Conservation (phyloP, 2,113 vertebrate species). For the Oncorhynchus mykiss region DNA sequence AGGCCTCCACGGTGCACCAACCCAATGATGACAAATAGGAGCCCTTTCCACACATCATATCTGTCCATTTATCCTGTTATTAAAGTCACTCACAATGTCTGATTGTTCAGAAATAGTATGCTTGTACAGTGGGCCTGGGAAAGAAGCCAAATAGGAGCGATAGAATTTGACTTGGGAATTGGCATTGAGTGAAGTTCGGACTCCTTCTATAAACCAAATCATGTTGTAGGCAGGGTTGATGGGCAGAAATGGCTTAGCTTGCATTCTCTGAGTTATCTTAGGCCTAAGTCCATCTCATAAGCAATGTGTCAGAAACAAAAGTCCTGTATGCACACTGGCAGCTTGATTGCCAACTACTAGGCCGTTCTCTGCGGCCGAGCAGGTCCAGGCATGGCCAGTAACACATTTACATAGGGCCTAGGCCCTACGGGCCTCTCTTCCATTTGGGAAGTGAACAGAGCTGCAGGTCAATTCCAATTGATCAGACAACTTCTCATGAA, state of each 20-base stretch:
- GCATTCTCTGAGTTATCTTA: constrained; percentile 38
- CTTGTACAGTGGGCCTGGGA: constrained; percentile 19
- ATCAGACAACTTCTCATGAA: background rate
- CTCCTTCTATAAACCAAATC: too few relatives aligned
- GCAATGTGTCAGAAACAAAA: constrained; percentile 67
- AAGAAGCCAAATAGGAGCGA: background rate
- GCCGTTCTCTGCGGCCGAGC: too few relatives aligned
- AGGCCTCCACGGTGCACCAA: constrained; percentile 31
- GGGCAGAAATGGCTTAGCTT: constrained; percentile 37
- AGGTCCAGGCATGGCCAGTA: too few relatives aligned
- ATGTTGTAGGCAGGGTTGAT: constrained; percentile 6
- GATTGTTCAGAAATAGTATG: constrained; percentile 30
- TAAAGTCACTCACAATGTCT: constrained; percentile 22
- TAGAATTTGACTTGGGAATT: background rate
- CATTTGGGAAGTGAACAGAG: too few relatives aligned
- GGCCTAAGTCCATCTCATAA: constrained; percentile 33
- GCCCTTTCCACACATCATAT: constrained; percentile 6
- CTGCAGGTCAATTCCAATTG: too few relatives aligned
- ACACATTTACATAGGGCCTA: background rate
- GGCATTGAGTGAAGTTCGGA: too few relatives aligned
- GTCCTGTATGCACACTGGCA: constrained; percentile 48
- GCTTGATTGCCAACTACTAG: constrained; percentile 52
- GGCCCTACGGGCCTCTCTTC: background rate
- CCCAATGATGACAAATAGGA: background rate
- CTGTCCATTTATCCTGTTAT: constrained; percentile 28